A percentile compares a stretch with the other conserved stretches of the same genome.
Evolutionary conservation across 2,888 invertebrate genomes (phyloP).

Genomic region (Polyommatus iphigenia): DNA sequence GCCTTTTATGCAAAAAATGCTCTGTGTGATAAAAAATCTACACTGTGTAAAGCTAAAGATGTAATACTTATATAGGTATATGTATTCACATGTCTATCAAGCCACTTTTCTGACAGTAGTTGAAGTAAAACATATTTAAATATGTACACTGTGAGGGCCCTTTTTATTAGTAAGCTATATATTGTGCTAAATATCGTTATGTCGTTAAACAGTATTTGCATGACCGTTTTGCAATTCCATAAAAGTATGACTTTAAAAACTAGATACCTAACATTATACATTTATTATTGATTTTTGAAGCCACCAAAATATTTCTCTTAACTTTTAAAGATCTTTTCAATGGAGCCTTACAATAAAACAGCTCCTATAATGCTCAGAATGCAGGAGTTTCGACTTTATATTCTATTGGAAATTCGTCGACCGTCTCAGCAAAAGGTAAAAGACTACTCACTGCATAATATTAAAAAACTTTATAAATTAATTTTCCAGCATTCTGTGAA

Average conservation of each 20-base stretch:
- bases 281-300: too few relatives aligned
- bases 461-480: background rate
- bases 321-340: background rate
- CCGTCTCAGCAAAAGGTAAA: background rate
- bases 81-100: background rate
- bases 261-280: too few relatives aligned
- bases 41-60: background rate
- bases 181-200: too few relatives aligned
- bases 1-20: background rate
- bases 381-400: background rate
- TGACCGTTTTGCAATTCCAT: too few relatives aligned
- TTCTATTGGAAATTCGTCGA: slow-evolving; percentile 5
- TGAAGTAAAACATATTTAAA: too few relatives aligned
- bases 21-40: background rate
- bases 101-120: background rate
- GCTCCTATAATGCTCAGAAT: background rate
- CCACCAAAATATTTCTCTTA: background rate
- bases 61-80: background rate
- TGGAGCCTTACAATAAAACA: background rate
- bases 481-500: background rate
- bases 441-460: background rate
- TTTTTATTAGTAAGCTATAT: too few relatives aligned
- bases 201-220: too few relatives aligned
- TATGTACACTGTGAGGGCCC: too few relatives aligned
- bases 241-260: too few relatives aligned